phyloP scores from a whole-genome alignment of 2,113 vertebrate species.

The Reinhardtius hippoglossoides region DNA sequence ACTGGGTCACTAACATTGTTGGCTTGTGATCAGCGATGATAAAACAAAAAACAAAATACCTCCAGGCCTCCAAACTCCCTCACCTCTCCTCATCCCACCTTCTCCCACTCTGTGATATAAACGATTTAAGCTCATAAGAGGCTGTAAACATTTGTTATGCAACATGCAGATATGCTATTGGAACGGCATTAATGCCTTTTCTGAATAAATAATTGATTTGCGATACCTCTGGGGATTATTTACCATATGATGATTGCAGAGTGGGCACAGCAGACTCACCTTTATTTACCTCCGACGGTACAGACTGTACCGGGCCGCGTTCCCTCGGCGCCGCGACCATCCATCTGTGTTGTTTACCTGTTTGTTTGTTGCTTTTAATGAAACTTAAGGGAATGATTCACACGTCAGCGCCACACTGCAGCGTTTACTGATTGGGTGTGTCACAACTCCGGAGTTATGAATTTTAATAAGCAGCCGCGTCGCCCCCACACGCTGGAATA shows the following conservation, averaged over 20 bases:
- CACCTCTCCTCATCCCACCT: background rate
- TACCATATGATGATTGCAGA: slow-evolving; percentile 12
- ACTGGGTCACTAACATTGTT: slow-evolving; percentile 60
- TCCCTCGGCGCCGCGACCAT: background rate
- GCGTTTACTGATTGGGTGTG: slow-evolving; percentile 10
- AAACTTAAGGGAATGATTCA: slow-evolving; percentile 49
- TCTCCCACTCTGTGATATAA: background rate
- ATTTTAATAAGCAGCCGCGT: slow-evolving; percentile 38
- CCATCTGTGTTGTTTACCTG: slow-evolving; percentile 10
- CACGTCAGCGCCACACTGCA: no score
- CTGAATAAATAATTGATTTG: slow-evolving; percentile 35
- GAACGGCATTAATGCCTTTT: background rate
- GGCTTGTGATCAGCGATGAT: background rate
- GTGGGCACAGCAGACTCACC: slow-evolving; percentile 45
- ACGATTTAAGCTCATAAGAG: background rate
- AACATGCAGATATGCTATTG: background rate
- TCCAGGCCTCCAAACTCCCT: background rate
- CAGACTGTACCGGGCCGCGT: background rate
- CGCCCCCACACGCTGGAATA: slow-evolving; percentile 9
- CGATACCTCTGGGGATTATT: slow-evolving; percentile 12
- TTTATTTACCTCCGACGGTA: slow-evolving; percentile 11
- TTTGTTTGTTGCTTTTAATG: slow-evolving; percentile 32
- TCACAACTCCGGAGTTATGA: slow-evolving; percentile 39
- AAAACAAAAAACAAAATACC: no score
- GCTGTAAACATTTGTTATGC: background rate